These are phyloP conservation scores for Euschistus heros DNA, from an alignment of 1,140 invertebrate species.

Conservation along the genomic window DNA sequence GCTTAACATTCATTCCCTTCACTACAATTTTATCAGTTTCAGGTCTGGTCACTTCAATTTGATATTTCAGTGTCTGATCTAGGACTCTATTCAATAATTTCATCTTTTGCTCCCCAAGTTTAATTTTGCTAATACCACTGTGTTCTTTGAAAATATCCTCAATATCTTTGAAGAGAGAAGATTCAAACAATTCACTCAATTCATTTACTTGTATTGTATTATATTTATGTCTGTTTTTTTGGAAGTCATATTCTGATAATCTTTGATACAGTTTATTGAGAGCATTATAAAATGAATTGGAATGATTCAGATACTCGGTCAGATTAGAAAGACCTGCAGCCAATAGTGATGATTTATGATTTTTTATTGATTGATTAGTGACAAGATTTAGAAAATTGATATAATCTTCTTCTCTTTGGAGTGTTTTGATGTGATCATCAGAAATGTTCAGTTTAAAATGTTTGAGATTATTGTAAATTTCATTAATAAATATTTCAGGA, in stretches of 20 bases:
- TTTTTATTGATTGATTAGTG: not conserved
- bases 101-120: not conserved
- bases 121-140: not conserved
- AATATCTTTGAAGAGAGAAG: not conserved
- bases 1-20: not conserved
- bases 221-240: not conserved
- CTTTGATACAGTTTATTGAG: not conserved
- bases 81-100: not conserved
- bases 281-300: not conserved
- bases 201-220: too few species aligned
- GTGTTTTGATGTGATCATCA: not conserved
- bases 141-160: not conserved
- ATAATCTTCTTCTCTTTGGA: not conserved
- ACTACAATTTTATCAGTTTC: not conserved
- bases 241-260: not conserved
- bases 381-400: not conserved
- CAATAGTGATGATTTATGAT: not conserved
- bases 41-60: not conserved
- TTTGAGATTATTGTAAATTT: not conserved
- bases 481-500: not conserved
- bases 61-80: not conserved
- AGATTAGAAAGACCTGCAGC: not conserved
- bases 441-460: not conserved
- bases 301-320: not conserved
- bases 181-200: not conserved